Evolutionary conservation across 1,140 invertebrate species (phyloP).

Genomic region (Lordiphosa collinella): DNA sequence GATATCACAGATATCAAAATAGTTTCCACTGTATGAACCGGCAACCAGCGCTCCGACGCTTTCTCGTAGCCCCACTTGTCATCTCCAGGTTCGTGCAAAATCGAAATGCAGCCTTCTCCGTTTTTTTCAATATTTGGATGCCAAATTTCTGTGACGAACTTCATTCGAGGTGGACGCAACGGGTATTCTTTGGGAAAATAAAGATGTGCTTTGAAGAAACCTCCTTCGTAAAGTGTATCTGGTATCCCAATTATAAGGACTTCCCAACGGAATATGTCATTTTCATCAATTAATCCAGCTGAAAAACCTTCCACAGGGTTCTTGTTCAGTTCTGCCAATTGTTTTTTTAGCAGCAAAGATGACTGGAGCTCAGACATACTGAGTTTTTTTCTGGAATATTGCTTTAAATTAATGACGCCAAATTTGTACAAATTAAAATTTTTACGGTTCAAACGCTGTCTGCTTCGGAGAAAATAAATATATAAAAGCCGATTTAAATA

Average conservation of each 20-base stretch:
- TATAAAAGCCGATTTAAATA: conserved; percentile 40
- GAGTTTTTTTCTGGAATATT: conserved; percentile 17
- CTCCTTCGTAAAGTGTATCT: conserved; percentile 98
- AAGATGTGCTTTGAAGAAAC: conserved; percentile 98
- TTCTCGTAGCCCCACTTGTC: conserved; percentile 99
- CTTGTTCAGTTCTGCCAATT: conserved; percentile 98
- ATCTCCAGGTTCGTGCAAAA: conserved; percentile 99
- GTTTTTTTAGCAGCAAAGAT: conserved; percentile 95
- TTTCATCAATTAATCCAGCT: conserved; percentile 98
- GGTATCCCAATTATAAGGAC: conserved; percentile 99
- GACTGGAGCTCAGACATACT: conserved; percentile 96
- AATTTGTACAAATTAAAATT: conserved; percentile 44
- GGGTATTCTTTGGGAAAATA: conserved; percentile 99
- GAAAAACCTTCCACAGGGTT: conserved; percentile 99
- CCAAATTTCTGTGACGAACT: conserved; percentile 99
- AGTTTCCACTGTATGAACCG: conserved; percentile 99
- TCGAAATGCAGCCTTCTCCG: conserved; percentile 99
- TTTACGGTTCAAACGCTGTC: conserved; percentile 11
- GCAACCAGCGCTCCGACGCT: conserved; percentile 98
- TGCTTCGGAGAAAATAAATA: conserved; percentile 18
- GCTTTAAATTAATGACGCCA: too few relatives aligned
- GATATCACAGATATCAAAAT: conserved; percentile 99
- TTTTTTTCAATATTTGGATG: conserved; percentile 99
- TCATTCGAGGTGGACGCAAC: conserved; percentile 98
- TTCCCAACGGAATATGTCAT: conserved; percentile 99